These are phyloP conservation scores for Leptobrachium ailaonicum DNA, from an alignment of 2,113 vertebrate genomes.

Conservation along the genomic window DNA sequence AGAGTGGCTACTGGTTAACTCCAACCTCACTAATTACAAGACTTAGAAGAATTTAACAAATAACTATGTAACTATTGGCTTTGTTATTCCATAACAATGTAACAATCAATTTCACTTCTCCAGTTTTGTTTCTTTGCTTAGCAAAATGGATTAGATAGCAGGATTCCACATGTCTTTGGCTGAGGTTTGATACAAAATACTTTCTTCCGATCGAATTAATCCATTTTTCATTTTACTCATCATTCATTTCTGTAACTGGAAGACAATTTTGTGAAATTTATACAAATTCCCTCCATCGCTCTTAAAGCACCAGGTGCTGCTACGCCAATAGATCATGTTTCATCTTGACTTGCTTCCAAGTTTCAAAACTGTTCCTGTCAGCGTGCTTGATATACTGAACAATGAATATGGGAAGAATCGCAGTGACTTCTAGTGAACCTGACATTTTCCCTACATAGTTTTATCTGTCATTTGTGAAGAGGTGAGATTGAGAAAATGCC, in stretches of 20 bases:
- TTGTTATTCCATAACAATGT: too few relatives aligned
- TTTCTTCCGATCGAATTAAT: not conserved
- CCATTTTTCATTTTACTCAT: not conserved
- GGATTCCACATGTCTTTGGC: too few relatives aligned
- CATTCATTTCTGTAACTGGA: not conserved
- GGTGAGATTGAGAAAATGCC: slow-evolving; percentile 64
- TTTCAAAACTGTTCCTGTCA: slow-evolving; percentile 51
- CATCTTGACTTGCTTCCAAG: slow-evolving; percentile 11
- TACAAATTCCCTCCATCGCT: slow-evolving; percentile 1
- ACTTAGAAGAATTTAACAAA: too few relatives aligned
- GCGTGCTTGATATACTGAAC: slow-evolving; percentile 51
- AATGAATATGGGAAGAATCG: slow-evolving; percentile 63
- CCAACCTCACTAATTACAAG: too few relatives aligned
- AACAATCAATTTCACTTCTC: too few relatives aligned
- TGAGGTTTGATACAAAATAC: too few relatives aligned
- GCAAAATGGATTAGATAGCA: too few relatives aligned
- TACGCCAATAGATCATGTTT: not conserved
- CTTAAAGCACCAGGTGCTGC: not conserved
- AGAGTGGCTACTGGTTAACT: too few relatives aligned
- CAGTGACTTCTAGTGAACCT: slow-evolving; percentile 62
- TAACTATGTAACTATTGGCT: too few relatives aligned
- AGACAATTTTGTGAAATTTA: not conserved
- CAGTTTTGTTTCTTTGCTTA: too few relatives aligned
- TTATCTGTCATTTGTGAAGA: slow-evolving; percentile 64
- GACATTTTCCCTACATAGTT: slow-evolving; percentile 63